Evolutionary conservation across 2,888 invertebrate genomes (phyloP).

Genomic region (Monopis laevigella): DNA sequence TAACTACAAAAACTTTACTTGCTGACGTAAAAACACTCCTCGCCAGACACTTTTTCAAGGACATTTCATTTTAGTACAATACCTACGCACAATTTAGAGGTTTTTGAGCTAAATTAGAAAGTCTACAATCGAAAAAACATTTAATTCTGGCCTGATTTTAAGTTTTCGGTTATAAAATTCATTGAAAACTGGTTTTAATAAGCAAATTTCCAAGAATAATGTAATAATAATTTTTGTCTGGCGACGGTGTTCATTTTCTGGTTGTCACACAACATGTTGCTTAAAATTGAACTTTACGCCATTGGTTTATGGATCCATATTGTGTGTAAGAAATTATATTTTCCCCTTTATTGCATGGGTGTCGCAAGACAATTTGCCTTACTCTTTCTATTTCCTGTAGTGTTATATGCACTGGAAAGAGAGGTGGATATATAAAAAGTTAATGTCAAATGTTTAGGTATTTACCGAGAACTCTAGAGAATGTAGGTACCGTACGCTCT

Average conservation of each 20-base stretch:
- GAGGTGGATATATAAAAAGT: constrained; percentile 55
- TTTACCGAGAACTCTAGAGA: constrained; percentile 52
- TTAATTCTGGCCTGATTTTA: background rate
- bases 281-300: constrained; percentile 33
- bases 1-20: constrained; percentile 36
- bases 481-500: constrained; percentile 24
- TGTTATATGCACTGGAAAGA: constrained; percentile 49
- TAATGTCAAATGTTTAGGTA: constrained; percentile 65
- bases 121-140: background rate
- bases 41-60: constrained; percentile 65
- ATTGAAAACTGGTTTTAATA: no score
- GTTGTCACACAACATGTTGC: constrained; percentile 4
- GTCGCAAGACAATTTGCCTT: constrained; percentile 57
- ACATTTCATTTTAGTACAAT: constrained; percentile 48
- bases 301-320: accelerated
- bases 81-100: background rate
- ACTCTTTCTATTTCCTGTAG: constrained; percentile 58
- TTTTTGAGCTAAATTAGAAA: background rate
- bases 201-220: no score
- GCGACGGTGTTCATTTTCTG: constrained; percentile 27
- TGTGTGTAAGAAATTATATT: constrained; percentile 21
- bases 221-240: constrained; percentile 38
- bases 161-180: background rate
- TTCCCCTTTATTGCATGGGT: constrained; percentile 29
- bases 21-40: constrained; percentile 59